Percentiles rank a stretch among this genome's conserved stretches.
These are phyloP conservation scores for Anhinga rufa DNA, from an alignment of 2,113 vertebrate species.

Conservation along the genomic window DNA sequence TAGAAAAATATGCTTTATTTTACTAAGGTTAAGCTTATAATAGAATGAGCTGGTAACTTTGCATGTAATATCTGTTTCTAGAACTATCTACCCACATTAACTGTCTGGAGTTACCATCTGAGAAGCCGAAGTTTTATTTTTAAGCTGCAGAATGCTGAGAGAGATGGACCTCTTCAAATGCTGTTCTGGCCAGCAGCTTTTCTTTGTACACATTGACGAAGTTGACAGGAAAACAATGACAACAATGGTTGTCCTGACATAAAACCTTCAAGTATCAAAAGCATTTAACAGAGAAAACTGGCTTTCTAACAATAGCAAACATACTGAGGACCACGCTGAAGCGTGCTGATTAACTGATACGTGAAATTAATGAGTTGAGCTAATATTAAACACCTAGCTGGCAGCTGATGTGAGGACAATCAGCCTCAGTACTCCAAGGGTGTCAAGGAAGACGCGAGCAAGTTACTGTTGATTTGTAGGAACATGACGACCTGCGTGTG, in stretches of 20 bases:
- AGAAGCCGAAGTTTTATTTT: neutral
- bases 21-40: neutral
- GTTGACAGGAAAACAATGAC: neutral
- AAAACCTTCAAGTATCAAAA: neutral
- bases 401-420: neutral
- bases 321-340: neutral
- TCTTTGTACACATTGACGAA: neutral
- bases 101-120: neutral
- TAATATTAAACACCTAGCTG: neutral
- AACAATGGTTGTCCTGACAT: neutral
- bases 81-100: neutral
- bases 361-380: neutral
- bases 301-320: neutral
- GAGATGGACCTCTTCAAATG: neutral
- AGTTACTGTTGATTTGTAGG: neutral
- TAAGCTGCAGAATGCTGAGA: neutral
- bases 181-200: neutral
- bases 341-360: neutral
- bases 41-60: neutral
- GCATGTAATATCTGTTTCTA: neutral
- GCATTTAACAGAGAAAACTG: neutral
- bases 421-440: neutral
- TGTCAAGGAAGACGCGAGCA: neutral
- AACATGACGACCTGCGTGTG: accelerated
- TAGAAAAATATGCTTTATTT: neutral